These are phyloP conservation scores for Cerastis rubricosa DNA, from an alignment of 2,888 invertebrate genomes.

Conservation along the genomic window DNA sequence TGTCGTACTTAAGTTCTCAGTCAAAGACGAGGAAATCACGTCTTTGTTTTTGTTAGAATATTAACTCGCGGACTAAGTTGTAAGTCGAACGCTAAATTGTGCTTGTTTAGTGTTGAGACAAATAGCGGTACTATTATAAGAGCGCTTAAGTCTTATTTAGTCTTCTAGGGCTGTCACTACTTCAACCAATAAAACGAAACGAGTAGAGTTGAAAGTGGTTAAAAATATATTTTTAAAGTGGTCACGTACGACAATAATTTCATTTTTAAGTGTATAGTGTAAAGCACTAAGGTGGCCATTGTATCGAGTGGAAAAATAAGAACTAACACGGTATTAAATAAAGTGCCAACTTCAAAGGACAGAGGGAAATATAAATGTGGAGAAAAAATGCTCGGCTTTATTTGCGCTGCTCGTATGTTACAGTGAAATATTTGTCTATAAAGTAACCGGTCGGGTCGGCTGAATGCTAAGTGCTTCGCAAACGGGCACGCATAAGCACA, in stretches of 20 bases:
- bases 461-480: conserved; percentile 81
- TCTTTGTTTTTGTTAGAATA: conserved; percentile 61
- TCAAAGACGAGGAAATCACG: conserved; percentile 54
- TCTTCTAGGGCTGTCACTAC: conserved; percentile 26
- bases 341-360: conserved; percentile 75
- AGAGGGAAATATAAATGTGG: conserved; percentile 70
- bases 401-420: conserved; percentile 77
- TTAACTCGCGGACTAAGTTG: conserved; percentile 61
- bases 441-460: conserved; percentile 75
- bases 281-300: conserved; percentile 39
- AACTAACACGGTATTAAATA: conserved; percentile 70
- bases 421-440: conserved; percentile 83
- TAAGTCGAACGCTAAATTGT: conserved; percentile 60
- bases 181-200: conserved; percentile 38
- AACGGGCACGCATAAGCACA: conserved; percentile 73
- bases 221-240: conserved; percentile 31
- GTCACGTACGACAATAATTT: conserved; percentile 43
- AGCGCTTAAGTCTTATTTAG: conserved; percentile 45
- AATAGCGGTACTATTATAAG: conserved; percentile 58
- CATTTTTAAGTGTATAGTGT: conserved; percentile 34
- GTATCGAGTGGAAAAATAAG: conserved; percentile 58
- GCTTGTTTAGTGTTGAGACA: conserved; percentile 55
- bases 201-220: conserved; percentile 9
- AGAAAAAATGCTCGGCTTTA: conserved; percentile 74
- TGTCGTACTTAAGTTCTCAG: conserved; percentile 48